These are phyloP conservation scores for Cryptocephalus moraei DNA, from an alignment of 2,888 invertebrate genomes.

Conservation along the genomic window DNA sequence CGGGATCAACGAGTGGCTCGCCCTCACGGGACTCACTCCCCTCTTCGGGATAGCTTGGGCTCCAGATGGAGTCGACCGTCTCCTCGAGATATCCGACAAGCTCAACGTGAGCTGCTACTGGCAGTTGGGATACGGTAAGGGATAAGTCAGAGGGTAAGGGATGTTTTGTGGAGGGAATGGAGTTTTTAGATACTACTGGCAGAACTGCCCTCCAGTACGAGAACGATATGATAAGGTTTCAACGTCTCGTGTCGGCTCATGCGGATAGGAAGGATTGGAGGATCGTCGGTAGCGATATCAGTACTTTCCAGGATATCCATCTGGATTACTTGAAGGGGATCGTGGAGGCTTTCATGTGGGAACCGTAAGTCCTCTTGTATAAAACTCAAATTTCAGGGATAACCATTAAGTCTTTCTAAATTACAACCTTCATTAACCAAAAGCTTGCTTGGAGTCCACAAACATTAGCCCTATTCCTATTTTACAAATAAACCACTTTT, in stretches of 20 bases:
- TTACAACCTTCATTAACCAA: too few relatives aligned
- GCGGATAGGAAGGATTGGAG: conserved; percentile 47
- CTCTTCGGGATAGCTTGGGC: conserved; percentile 69
- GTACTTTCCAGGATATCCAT: conserved; percentile 43
- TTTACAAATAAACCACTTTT: too few relatives aligned
- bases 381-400: too few relatives aligned
- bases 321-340: conserved; percentile 28
- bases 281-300: conserved; percentile 52
- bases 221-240: conserved; percentile 51
- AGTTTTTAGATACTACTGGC: conserved; percentile 40
- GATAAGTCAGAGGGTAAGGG: too few relatives aligned
- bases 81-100: conserved; percentile 58
- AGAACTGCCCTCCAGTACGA: conserved; percentile 49
- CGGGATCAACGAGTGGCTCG: conserved; percentile 43
- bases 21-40: conserved; percentile 49
- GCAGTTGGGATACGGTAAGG: conserved; percentile 64
- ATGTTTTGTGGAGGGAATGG: too few relatives aligned
- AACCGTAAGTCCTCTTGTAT: conserved; percentile 65
- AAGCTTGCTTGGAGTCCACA: too few relatives aligned
- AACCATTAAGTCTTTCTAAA: too few relatives aligned
- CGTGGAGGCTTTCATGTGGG: conserved; percentile 59
- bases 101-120: conserved; percentile 56
- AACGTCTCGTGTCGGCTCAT: conserved; percentile 56
- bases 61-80: conserved; percentile 52
- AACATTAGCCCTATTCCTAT: too few relatives aligned